These are phyloP conservation scores for Cyprinodon brontotheroides DNA, from an alignment of 2,113 vertebrate genomes.

Conservation along the genomic window DNA sequence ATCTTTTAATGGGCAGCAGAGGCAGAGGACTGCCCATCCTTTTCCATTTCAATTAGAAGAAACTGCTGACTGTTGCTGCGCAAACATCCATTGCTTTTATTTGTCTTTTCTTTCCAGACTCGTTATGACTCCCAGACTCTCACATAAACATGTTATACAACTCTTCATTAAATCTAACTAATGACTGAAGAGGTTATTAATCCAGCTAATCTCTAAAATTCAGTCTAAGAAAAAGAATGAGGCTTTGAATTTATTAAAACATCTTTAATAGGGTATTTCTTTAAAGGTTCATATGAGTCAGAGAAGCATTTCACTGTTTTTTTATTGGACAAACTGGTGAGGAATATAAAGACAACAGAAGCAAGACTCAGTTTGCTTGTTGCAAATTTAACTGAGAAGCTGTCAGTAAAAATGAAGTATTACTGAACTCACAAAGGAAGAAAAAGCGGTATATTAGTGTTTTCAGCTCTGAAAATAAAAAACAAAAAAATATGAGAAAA, in stretches of 20 bases:
- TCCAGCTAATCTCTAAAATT: slow-evolving; percentile 29
- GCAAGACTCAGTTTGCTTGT: background rate
- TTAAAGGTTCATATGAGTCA: slow-evolving; percentile 18
- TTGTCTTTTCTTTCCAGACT: slow-evolving; percentile 12
- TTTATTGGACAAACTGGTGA: background rate
- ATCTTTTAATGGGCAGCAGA: slow-evolving; percentile 63
- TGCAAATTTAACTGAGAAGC: background rate
- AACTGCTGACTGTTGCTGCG: slow-evolving; percentile 63
- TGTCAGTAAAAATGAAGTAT: no score
- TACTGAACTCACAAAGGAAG: background rate
- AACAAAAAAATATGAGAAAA: slow-evolving; percentile 23
- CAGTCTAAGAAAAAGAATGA: background rate
- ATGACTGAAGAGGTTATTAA: slow-evolving; percentile 31
- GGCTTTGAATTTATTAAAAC: slow-evolving; percentile 49
- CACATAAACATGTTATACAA: slow-evolving; percentile 12
- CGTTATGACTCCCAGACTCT: slow-evolving; percentile 13
- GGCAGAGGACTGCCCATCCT: slow-evolving; percentile 43
- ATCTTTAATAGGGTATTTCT: slow-evolving; percentile 67
- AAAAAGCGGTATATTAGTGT: slow-evolving; percentile 28
- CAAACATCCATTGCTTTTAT: slow-evolving; percentile 14
- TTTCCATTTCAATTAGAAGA: slow-evolving; percentile 71
- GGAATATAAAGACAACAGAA: background rate
- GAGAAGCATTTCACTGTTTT: background rate
- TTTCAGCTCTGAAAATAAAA: background rate
- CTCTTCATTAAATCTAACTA: slow-evolving; percentile 48